Evolutionary conservation across 2,113 vertebrate species (phyloP), one percentile per base, ranked within the genome.

Genomic region (Actenoides hombroni): DNA sequence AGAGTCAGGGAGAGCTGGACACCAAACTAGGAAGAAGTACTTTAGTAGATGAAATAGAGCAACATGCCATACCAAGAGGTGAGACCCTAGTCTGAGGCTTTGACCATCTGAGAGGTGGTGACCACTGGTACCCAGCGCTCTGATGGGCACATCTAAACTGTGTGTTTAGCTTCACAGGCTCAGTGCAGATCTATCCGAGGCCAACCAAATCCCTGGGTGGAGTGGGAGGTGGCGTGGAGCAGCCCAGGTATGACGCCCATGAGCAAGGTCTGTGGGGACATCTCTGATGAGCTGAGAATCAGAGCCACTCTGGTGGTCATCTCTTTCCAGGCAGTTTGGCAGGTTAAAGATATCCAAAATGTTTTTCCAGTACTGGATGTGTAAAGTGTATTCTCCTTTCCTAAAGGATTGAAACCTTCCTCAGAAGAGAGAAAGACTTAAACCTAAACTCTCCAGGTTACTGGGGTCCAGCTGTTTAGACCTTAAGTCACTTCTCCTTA

Each of bases 1-100:
- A 68, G 49, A 64, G 6, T 24, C 14, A 31, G 8, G 10, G 35
- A 69, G 17, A 84, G 23, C 23, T 59, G 61, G 21, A 40, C 29
- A 14, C 29, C 33, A 29, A 84, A 61, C 16, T 17, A 31, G 35
- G 39, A 74, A 77, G 63, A 70, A 51, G 8, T 48, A 39, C 33
- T 68, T 59, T 5, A 68, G 37, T 60, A 48, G 18, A 3, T 69
- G 63, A 64, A 37, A 42, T 0, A 4, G 20, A 64, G 26, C 26
- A 46, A 40, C 0, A 0, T 28, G 49, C 37, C 0, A 0, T 54
- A 24, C 8, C 2, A 7, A 39, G 28, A 77, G 16, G 8, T 31
- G 49, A 16, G 29, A 11, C 16, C 25, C 87, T 21, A 42, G 35
- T 16, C 8, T 42, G 42, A 42, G 74, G 15, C 20, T 46, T 20